These are phyloP conservation scores for Drosophila truncata DNA, from an alignment of 1,140 invertebrate genomes.

Conservation along the genomic window DNA sequence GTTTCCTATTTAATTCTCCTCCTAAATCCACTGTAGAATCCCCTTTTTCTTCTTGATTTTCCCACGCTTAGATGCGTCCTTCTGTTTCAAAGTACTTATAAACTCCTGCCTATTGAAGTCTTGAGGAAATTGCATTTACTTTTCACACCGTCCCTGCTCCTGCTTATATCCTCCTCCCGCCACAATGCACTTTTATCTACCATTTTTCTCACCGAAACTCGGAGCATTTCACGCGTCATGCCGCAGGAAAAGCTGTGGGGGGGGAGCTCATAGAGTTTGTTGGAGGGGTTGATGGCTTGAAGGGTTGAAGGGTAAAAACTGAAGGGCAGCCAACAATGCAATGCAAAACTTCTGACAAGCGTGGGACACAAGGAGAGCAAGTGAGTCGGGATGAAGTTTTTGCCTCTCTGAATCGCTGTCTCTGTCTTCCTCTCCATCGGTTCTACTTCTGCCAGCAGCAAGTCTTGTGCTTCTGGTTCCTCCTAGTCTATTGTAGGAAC, in stretches of 20 bases:
- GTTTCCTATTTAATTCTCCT: background rate
- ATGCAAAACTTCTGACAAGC: slow-evolving; percentile 77
- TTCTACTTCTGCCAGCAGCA: background rate
- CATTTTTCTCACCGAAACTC: slow-evolving; percentile 70
- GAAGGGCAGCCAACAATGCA: slow-evolving; percentile 50
- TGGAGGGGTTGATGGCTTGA: slow-evolving; percentile 4
- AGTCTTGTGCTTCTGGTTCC: slow-evolving; percentile 12
- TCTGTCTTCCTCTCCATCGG: slow-evolving; percentile 1
- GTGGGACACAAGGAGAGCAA: slow-evolving; percentile 23
- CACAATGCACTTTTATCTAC: slow-evolving; percentile 37
- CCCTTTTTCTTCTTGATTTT: background rate
- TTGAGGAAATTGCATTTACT: slow-evolving; percentile 73
- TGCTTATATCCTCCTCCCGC: background rate
- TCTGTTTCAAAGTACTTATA: slow-evolving; percentile 60
- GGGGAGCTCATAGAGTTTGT: background rate
- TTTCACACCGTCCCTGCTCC: background rate
- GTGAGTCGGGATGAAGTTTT: slow-evolving; percentile 5
- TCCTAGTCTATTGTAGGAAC: slow-evolving; percentile 65
- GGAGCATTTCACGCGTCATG: slow-evolving; percentile 75
- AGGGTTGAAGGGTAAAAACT: slow-evolving; percentile 36
- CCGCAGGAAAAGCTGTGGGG: slow-evolving; percentile 28
- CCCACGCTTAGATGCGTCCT: slow-evolving; percentile 9
- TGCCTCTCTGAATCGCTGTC: background rate
- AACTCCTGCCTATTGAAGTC: slow-evolving; percentile 74
- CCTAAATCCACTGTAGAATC: background rate